Evolutionary conservation across 2,113 vertebrate genomes (phyloP).

Genomic region (Vidua macroura): DNA sequence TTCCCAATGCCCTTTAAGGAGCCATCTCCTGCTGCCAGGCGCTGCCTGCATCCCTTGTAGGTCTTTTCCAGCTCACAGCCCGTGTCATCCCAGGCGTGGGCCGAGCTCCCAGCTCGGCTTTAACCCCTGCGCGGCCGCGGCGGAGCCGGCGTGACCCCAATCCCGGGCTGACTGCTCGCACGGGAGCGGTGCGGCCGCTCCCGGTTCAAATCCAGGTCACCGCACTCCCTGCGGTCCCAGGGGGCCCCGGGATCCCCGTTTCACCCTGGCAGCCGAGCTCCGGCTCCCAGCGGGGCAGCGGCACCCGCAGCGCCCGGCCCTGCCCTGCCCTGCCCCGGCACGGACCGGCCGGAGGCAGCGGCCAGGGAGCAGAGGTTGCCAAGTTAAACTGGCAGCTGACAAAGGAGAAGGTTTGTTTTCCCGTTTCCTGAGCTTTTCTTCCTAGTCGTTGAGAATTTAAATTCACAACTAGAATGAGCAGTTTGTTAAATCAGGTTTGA

Average conservation of each 20-base stretch:
- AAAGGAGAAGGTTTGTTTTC: background rate
- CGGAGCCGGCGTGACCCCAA: background rate
- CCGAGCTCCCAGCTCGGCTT: background rate
- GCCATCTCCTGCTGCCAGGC: background rate
- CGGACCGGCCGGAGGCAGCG: background rate
- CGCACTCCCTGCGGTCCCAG: background rate
- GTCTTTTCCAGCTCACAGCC: background rate
- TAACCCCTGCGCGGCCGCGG: background rate
- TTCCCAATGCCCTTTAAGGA: background rate
- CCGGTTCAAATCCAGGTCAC: background rate
- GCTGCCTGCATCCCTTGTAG: background rate
- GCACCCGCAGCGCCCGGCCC: background rate
- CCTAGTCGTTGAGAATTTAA: background rate
- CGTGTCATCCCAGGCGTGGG: background rate
- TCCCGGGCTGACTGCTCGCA: accelerated
- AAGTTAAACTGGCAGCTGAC: background rate
- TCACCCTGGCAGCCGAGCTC: background rate
- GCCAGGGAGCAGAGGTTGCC: accelerated
- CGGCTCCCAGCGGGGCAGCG: background rate
- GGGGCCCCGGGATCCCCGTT: accelerated
- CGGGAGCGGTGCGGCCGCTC: background rate
- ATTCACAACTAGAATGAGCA: background rate
- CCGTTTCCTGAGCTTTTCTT: background rate
- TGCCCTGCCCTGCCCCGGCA: background rate
- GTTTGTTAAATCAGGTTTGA: background rate